Evolutionary conservation across 2,888 invertebrate species (phyloP), one percentile per base, ranked within the genome.

Genomic region (Mechanitis messenoides): DNA sequence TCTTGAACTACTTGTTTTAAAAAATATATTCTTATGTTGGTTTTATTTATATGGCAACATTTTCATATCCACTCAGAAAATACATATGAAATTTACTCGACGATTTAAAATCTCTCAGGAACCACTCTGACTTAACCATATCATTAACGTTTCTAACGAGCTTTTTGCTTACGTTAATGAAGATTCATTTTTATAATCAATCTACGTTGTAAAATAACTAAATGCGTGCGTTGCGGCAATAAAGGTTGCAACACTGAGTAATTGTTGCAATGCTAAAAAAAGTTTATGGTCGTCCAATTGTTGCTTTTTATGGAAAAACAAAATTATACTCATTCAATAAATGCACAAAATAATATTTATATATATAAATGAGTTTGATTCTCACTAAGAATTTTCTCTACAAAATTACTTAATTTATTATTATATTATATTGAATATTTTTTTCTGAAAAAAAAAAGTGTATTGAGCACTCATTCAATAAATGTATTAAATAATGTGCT

Each of bases 231-330:
- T 47, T 59, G 11, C 62, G 66, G 64, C 74, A 71, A 80, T 85
- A 69, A 78, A 63, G 75, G 71, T 76, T 76, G 80, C 73, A 79
- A 77, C 81, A 79, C 76, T 81, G 78, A 85, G 79, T 78, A 80
- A 84, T 85, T 81, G 74, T 59, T 28, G 50, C 50, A 50, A 6
- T 50, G 6, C 6, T 7, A 9, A 31, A 31, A 50, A 28, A 50
- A 50, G 7, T 28, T 31, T 28, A n/a, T n/a, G 31, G 28, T 28
- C 6, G n/a, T n/a, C 4, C n/a, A 47, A 20, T 47, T 20, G 3
- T 20, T 3, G 28, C 20, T 20, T 20, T 20, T 20, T 20, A 20
- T 20, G 20, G 20, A 20, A 20, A 20, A 20, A 20, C 20, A 20
- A 20, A 20, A 20, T 20, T 20, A 20, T 20, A 20, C 20, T 20